A percentile compares a stretch with the other conserved stretches of the same genome.
Conservation (phyloP, 2,888 invertebrate genomes). For the Tortricodes alternella region DNA sequence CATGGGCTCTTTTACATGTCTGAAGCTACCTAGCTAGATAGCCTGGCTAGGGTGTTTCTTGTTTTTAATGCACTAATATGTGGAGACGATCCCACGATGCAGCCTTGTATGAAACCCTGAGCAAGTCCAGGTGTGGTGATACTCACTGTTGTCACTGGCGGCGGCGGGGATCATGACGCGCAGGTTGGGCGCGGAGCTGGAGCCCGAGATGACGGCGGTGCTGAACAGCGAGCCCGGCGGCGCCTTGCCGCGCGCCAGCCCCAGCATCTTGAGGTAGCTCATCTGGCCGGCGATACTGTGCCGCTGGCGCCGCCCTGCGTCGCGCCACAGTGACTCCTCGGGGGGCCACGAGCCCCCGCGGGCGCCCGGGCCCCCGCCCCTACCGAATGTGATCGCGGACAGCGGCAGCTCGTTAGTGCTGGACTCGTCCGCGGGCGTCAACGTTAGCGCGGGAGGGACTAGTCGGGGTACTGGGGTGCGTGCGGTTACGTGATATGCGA, state of each 20-base stretch:
- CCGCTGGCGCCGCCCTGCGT: slow-evolving; percentile 91
- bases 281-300: slow-evolving; percentile 98
- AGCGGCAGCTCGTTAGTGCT: slow-evolving; percentile 87
- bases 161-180: slow-evolving; percentile 92
- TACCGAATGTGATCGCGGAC: slow-evolving; percentile 81
- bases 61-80: too few relatives aligned
- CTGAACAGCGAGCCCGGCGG: slow-evolving; percentile 93
- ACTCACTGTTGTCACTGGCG: slow-evolving; percentile 89
- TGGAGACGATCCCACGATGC: too few relatives aligned
- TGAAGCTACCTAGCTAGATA: too few relatives aligned
- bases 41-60: too few relatives aligned
- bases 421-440: slow-evolving; percentile 71
- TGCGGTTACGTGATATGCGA: slow-evolving; percentile 57
- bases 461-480: slow-evolving; percentile 38
- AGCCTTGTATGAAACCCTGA: too few relatives aligned
- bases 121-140: slow-evolving; percentile 26
- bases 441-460: slow-evolving; percentile 43
- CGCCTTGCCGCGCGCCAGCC: slow-evolving; percentile 85
- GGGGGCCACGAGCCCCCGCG: slow-evolving; percentile 41
- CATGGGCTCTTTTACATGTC: too few relatives aligned
- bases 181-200: slow-evolving; percentile 95
- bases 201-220: slow-evolving; percentile 97
- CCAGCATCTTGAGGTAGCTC: slow-evolving; percentile 96
- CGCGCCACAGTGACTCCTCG: slow-evolving; percentile 59
- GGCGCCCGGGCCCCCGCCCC: slow-evolving; percentile 50